Evolutionary conservation across 2,113 vertebrate genomes (phyloP).

Genomic region (Catharus minimus): DNA sequence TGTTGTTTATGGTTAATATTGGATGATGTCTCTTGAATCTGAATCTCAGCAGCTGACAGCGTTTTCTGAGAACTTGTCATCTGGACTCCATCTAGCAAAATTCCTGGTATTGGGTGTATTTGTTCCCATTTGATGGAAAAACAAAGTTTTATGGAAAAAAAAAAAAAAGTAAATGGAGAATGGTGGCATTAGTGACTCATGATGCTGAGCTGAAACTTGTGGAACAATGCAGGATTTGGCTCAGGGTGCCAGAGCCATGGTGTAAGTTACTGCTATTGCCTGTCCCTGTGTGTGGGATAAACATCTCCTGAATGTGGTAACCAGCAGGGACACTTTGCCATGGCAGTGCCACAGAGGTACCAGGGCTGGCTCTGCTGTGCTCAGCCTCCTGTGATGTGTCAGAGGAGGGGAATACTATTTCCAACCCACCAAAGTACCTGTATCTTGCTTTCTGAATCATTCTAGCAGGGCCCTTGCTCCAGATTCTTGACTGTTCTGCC

Average conservation of each 20-base stretch:
- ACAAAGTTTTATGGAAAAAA: background rate
- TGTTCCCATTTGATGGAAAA: constrained; percentile 33
- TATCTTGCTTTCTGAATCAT: background rate
- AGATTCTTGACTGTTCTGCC: background rate
- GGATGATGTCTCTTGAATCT: constrained; percentile 24
- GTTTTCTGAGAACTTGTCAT: constrained; percentile 57
- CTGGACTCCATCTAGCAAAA: constrained; percentile 64
- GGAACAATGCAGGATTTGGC: background rate
- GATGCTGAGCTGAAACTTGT: background rate
- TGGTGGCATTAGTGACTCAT: background rate
- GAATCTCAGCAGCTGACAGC: background rate
- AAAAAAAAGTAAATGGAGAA: background rate
- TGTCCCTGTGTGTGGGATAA: background rate
- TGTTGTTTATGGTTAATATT: constrained; percentile 56
- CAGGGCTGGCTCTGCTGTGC: fast-evolving
- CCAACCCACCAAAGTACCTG: background rate
- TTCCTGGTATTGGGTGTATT: constrained; percentile 39
- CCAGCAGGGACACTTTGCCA: background rate
- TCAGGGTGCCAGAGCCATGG: background rate
- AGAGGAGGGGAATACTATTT: background rate
- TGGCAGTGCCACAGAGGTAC: background rate
- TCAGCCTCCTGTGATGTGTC: fast-evolving
- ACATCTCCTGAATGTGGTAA: fast-evolving
- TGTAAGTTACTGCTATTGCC: background rate
- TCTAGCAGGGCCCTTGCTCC: background rate